Conservation (phyloP, 2,113 vertebrate genomes). For the Sprattus sprattus region DNA sequence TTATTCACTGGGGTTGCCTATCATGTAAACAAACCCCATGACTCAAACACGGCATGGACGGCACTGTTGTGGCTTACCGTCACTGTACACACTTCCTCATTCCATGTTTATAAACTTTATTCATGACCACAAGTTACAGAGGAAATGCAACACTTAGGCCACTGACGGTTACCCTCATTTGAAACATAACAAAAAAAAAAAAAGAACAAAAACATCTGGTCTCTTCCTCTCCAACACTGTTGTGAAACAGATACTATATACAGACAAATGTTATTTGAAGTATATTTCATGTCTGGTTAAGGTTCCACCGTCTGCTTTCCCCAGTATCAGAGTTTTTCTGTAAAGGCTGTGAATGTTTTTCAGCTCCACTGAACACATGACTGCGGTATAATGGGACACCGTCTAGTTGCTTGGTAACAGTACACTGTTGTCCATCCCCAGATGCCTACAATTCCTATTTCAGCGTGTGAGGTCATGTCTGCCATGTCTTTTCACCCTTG, state of each 20-base stretch:
- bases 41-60: not conserved
- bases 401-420: constrained; percentile 12
- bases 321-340: not conserved
- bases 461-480: constrained; percentile 22
- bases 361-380: constrained; percentile 4
- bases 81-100: not conserved
- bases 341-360: too few species aligned
- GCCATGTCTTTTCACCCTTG: constrained; percentile 4
- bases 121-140: not conserved
- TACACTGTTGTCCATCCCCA: not conserved
- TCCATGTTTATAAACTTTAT: not conserved
- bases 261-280: not conserved
- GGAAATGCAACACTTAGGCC: not conserved
- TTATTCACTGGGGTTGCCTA: not conserved
- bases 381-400: not conserved
- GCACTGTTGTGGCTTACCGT: not conserved
- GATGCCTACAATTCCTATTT: not conserved
- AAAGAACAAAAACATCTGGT: not conserved
- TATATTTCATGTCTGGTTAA: not conserved
- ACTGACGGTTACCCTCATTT: not conserved
- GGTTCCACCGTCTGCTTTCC: not conserved
- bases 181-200: not conserved
- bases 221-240: not conserved
- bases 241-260: not conserved
- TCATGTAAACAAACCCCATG: not conserved